A percentile compares a stretch with the other conserved stretches of the same genome.
Evolutionary conservation across 2,888 invertebrate species (phyloP).

Genomic region (Lasioglossum oenotherae): DNA sequence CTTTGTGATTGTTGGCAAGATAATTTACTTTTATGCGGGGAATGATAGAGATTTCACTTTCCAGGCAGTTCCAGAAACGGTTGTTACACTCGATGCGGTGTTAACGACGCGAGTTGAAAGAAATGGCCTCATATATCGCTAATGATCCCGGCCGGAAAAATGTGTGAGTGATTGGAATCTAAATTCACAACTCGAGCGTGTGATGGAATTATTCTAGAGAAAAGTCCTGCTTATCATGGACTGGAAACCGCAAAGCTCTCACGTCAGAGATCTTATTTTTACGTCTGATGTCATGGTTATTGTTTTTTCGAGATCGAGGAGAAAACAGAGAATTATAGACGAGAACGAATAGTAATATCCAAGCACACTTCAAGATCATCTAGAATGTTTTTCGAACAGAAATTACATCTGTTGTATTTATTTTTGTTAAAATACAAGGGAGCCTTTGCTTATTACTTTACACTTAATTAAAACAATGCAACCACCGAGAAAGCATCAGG

Average conservation of each 20-base stretch:
- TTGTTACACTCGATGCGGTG: constrained; percentile 1
- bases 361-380: background rate
- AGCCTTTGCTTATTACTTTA: background rate
- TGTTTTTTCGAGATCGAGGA: background rate
- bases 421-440: background rate
- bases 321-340: background rate
- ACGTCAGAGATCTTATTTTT: background rate
- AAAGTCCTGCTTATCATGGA: background rate
- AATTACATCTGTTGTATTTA: background rate
- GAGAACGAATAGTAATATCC: background rate
- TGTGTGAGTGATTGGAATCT: background rate
- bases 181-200: background rate
- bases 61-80: background rate
- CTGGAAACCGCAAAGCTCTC: background rate
- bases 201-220: background rate
- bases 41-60: constrained; percentile 23
- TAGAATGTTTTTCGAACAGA: background rate
- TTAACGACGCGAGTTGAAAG: background rate
- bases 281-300: background rate
- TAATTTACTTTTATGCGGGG: background rate
- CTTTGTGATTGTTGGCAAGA: background rate
- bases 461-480: background rate
- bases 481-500: too few relatives aligned
- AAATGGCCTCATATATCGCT: background rate
- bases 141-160: background rate